Evolutionary conservation across 2,888 invertebrate genomes (phyloP), one percentile per base, ranked within the genome.

Genomic region (Monopis laevigella): DNA sequence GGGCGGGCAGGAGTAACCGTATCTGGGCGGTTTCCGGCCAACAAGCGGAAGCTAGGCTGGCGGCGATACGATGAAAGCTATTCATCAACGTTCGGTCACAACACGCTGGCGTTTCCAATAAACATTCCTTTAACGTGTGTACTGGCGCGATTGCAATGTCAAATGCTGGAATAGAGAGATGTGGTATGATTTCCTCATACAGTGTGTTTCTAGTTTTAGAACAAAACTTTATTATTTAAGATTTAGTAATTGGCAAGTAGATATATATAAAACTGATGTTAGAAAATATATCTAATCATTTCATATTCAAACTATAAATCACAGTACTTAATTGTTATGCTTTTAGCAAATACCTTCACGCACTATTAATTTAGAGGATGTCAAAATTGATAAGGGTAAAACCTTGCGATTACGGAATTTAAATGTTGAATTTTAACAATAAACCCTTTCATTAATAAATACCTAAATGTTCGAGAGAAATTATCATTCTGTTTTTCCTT

Each of bases 1-100:
- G 36, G 36, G 36, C 36, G 36, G 36, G 36, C 36, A 11, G 36
- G 36, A 36, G 12, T 32, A 14, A 17, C 62, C 64, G 64, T 70
- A 71, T 70, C 68, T 64, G 62, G 57, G 60, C 41, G 58, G 61
- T 56, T 65, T 68, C 70, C 71, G 70, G 54, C 52, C 49, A 52
- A 51, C 54, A 50, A 50, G 56, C 63, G 62, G 63, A 57, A 59
- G 52, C 40, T 36, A 36, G 36, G 36, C 36, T 51, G 49, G 43
- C 57, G 16, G 45, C 47, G 44, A 50, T 48, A 48, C 70, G 67
- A 64, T 71, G 69, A 68, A 66, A 65, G 57, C 61, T 65, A 66
- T 73, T 62, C 68, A 73, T 73, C 74, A 73, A 63, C 58, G 57
- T 66, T 69, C 59, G 70, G 67, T 63, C 59, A 55, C 60, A 56